A percentile compares a stretch with the other conserved stretches of the same genome.
phyloP scores from a whole-genome alignment of 2,888 invertebrate species.

The Xestia ashworthii region DNA sequence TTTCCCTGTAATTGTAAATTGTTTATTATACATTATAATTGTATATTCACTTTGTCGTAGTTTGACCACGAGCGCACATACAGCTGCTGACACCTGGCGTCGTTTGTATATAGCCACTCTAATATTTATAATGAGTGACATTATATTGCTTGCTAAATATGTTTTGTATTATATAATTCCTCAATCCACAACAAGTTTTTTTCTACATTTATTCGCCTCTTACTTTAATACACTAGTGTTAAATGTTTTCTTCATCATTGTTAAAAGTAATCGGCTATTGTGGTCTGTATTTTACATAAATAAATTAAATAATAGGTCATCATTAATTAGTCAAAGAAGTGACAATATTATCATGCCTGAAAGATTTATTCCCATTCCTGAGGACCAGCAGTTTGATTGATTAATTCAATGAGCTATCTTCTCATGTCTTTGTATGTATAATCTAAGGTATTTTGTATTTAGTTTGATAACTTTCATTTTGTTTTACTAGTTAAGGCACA shows the following conservation, averaged over 20 bases:
- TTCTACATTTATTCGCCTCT: neutral
- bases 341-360: neutral
- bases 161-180: neutral
- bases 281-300: neutral
- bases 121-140: neutral
- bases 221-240: slow-evolving; percentile 1
- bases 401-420: neutral
- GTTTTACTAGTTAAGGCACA: no score
- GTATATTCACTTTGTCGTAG: neutral
- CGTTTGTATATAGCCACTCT: neutral
- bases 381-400: neutral
- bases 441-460: no score
- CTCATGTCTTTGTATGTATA: no score
- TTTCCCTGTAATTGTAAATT: slow-evolving; percentile 4
- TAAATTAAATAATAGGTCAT: neutral
- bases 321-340: neutral
- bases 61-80: neutral
- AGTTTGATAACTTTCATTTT: no score
- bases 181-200: neutral
- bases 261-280: slow-evolving; percentile 23
- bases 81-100: neutral
- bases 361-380: neutral
- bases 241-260: neutral
- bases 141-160: neutral
- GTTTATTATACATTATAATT: slow-evolving; percentile 13